These are phyloP conservation scores for Scalopus aquaticus DNA, from an alignment of 2,113 vertebrate species.

Conservation along the genomic window DNA sequence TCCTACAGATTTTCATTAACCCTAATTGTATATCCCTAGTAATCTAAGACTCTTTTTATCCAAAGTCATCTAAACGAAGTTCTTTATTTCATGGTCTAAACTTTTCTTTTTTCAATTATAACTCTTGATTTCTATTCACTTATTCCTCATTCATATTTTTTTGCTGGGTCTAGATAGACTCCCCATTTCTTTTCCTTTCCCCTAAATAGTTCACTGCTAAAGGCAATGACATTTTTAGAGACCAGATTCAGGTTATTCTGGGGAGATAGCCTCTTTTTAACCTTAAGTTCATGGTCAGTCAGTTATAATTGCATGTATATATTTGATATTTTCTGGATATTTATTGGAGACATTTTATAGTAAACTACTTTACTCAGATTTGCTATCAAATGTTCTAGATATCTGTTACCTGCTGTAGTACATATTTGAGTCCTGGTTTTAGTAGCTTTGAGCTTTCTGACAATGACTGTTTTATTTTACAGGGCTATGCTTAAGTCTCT, in stretches of 20 bases:
- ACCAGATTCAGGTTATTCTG: neutral
- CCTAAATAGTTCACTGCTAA: neutral
- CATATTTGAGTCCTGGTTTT: neutral
- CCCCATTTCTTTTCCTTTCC: neutral
- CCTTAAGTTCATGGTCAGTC: neutral
- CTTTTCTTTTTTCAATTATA: neutral
- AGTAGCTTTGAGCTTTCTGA: neutral
- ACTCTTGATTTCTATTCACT: neutral
- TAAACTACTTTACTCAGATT: neutral
- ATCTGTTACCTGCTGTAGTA: neutral
- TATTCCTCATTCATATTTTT: neutral
- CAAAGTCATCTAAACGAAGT: neutral
- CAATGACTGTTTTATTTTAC: neutral
- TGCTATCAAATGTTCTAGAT: neutral
- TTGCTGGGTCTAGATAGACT: neutral
- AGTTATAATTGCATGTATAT: neutral
- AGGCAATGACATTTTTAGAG: neutral
- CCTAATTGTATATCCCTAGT: neutral
- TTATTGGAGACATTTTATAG: constrained; percentile 6
- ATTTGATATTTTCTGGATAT: neutral
- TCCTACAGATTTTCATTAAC: neutral
- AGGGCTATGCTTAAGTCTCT: neutral
- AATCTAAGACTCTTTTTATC: neutral
- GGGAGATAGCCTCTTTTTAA: neutral
- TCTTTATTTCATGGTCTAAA: neutral